Base-by-base conservation (phyloP, 2,888 invertebrate species). In the Drosophila flavopinicola region DNA sequence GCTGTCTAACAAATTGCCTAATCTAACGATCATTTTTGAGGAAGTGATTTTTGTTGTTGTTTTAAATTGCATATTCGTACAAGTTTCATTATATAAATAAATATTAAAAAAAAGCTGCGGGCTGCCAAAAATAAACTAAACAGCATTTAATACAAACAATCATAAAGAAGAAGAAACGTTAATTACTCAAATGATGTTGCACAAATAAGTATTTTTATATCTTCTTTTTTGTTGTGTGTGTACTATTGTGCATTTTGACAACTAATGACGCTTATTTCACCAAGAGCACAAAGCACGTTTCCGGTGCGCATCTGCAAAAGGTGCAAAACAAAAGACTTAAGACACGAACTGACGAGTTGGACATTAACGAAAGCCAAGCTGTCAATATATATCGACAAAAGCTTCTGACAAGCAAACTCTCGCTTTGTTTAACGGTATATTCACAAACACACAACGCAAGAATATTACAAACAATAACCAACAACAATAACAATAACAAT, bases 161-260 rank as follows among this genome's bases (percentile, higher is more conserved):
- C n/a, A 5, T 35, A 11, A 37, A 25, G 49, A 49, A 45, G 33
- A 44, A 52, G 41, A 57, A 52, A 53, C 67, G 72, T 71, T 79
- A 83, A 79, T 79, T 79, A 75, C 86, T 52, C 38, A 59, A 66
- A 79, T 86, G 86, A 84, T 86, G 84, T 72, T 82, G 79, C 86
- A 78, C 67, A 82, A 75, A 71, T 65, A 49, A 33, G 15, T 39
- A 38, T 48, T 49, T 47, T 47, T 54, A 47, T 54, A 13, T 35
- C 3, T 29, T 6, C n/a, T n/a, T n/a, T n/a, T n/a, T n/a, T n/a
- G n/a, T n/a, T n/a, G n/a, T n/a, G n/a, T n/a, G n/a, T 32, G 10
- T 47, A 29, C 27, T 24, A 23, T 30, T 68, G 39, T 49, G 44
- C 56, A 59, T 56, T 67, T 82, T 84, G 86, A 68, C 84, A 84